These are phyloP conservation scores for Patella caerulea DNA, from an alignment of 2,888 invertebrate genomes.

Conservation along the genomic window DNA sequence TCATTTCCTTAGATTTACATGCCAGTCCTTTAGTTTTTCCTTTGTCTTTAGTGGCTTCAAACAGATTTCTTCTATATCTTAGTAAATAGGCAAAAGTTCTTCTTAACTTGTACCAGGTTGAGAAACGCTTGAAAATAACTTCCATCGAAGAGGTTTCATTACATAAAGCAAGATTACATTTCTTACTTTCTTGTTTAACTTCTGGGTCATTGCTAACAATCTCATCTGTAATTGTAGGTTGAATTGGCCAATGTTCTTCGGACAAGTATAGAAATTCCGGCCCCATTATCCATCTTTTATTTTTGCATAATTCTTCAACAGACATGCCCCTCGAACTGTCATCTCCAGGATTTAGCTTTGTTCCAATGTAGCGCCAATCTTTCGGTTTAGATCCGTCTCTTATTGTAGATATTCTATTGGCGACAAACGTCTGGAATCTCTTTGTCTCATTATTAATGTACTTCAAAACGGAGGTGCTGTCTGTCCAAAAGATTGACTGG, in stretches of 20 bases:
- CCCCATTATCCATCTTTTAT: conserved; percentile 1
- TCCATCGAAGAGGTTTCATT: neutral
- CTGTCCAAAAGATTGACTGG: neutral
- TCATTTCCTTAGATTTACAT: neutral
- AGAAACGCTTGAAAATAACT: neutral
- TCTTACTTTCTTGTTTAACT: conserved; percentile 8
- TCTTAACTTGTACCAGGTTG: conserved; percentile 7
- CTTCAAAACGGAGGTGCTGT: conserved; percentile 11
- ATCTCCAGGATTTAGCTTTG: conserved; percentile 5
- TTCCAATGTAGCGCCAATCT: conserved; percentile 1
- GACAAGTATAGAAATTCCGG: neutral
- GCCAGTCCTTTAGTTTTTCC: neutral
- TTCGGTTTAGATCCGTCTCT: conserved; percentile 6
- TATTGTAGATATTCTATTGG: conserved; percentile 13
- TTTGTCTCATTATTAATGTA: conserved; percentile 14
- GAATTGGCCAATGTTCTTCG: neutral
- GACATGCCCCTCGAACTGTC: neutral
- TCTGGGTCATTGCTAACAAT: neutral
- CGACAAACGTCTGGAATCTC: conserved; percentile 18
- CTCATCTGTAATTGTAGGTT: neutral
- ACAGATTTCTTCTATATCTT: neutral
- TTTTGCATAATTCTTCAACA: neutral
- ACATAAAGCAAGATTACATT: neutral
- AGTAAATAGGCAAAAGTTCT: neutral
- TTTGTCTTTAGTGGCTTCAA: neutral